Evolutionary conservation across 2,113 vertebrate genomes (phyloP).

Genomic region (Larimichthys polyactis): DNA sequence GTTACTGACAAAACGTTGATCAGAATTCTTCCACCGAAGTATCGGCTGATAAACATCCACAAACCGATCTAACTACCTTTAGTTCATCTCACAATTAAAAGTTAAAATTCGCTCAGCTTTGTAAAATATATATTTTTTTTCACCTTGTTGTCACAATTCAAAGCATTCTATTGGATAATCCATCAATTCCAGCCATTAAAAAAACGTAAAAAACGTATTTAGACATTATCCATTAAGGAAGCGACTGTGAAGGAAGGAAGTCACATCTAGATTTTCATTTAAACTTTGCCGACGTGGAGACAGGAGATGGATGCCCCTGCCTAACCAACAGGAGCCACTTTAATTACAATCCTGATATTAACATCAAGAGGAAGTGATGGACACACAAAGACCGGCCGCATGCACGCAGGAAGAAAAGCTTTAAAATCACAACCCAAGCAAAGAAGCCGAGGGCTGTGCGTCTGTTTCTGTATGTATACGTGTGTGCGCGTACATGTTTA

Average conservation of each 20-base stretch:
- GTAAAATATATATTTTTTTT: not conserved
- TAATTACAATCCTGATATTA: constrained; percentile 80
- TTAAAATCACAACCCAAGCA: constrained; percentile 41
- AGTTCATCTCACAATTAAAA: constrained; percentile 16
- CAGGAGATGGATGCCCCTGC: constrained; percentile 79
- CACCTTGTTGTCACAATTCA: constrained; percentile 42
- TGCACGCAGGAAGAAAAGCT: constrained; percentile 14
- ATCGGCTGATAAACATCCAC: not conserved
- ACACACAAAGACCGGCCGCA: constrained; percentile 26
- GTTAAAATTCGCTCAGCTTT: not conserved
- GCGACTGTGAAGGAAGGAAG: constrained; percentile 67
- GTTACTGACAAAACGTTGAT: too few species aligned
- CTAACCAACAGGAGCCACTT: constrained; percentile 72
- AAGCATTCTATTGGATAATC: constrained; percentile 51
- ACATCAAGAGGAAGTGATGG: constrained; percentile 54
- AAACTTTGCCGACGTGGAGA: constrained; percentile 66
- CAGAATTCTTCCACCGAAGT: not conserved
- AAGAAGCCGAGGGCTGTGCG: constrained; percentile 8
- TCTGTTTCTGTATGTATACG: not conserved
- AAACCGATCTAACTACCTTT: not conserved
- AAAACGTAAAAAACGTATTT: constrained; percentile 44
- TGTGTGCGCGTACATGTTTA: constrained; percentile 2
- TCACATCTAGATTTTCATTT: constrained; percentile 74
- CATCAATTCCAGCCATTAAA: constrained; percentile 60
- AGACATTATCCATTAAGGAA: constrained; percentile 74